These are phyloP conservation scores for Reticulitermes speratus DNA, from an alignment of 1,140 invertebrate species.

Conservation along the genomic window DNA sequence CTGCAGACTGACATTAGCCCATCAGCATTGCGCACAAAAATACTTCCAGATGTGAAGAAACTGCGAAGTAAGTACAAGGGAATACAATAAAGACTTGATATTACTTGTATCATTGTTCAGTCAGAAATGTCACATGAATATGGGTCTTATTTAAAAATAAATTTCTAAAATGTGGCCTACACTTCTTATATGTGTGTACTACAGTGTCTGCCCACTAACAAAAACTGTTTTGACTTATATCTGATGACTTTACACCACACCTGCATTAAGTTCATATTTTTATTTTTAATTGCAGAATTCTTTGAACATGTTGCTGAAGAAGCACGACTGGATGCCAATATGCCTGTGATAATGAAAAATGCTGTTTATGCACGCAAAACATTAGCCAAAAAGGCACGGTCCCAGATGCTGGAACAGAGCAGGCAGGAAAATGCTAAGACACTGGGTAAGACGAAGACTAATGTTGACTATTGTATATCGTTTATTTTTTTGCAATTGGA, in stretches of 20 bases:
- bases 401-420: slow-evolving; percentile 33
- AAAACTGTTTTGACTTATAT: too few relatives aligned
- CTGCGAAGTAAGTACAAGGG: slow-evolving; percentile 31
- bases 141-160: too few relatives aligned
- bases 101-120: too few relatives aligned
- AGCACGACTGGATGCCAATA: slow-evolving; percentile 34
- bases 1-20: slow-evolving; percentile 27
- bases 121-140: not conserved
- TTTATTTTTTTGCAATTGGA: not conserved
- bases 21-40: slow-evolving; percentile 30
- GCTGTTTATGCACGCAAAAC: slow-evolving; percentile 35
- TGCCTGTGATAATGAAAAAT: slow-evolving; percentile 37
- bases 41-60: slow-evolving; percentile 35
- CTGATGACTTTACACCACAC: too few relatives aligned
- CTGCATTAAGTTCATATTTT: too few relatives aligned
- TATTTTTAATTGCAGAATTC: slow-evolving; percentile 28
- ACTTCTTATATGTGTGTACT: too few relatives aligned
- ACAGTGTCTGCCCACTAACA: too few relatives aligned
- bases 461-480: not conserved
- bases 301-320: slow-evolving; percentile 35
- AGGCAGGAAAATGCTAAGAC: slow-evolving; percentile 33
- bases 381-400: slow-evolving; percentile 30
- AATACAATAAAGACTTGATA: too few relatives aligned
- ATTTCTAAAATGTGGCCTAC: too few relatives aligned
- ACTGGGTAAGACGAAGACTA: slow-evolving; percentile 15